A percentile compares a stretch with the other conserved stretches of the same genome.
Conservation (phyloP, 1,140 invertebrate genomes). For the Drosophila nikananu region DNA sequence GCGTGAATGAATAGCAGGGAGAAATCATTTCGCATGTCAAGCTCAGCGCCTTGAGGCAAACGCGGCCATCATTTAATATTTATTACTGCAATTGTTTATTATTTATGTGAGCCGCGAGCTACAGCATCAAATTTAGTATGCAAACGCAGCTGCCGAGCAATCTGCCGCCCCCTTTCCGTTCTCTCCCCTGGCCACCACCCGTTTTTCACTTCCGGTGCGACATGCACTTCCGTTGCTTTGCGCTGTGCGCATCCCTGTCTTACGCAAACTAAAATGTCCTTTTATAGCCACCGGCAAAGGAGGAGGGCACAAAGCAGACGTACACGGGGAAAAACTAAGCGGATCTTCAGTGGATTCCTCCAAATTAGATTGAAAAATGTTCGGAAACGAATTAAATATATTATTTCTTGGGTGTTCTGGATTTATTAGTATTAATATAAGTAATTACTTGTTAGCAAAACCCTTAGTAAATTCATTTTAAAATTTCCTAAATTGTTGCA, state of each 20-base stretch:
- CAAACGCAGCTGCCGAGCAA: slow-evolving; percentile 58
- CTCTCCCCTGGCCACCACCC: not conserved
- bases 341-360: not conserved
- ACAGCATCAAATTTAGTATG: slow-evolving; percentile 69
- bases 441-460: not conserved
- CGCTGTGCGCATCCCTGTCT: slow-evolving; percentile 50
- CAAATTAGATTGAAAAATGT: not conserved
- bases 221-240: slow-evolving; percentile 79
- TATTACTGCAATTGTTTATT: slow-evolving; percentile 62
- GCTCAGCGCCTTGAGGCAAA: slow-evolving; percentile 33
- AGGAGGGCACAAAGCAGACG: slow-evolving; percentile 36
- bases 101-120: slow-evolving; percentile 64
- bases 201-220: slow-evolving; percentile 65
- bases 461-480: no score
- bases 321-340: slow-evolving; percentile 25
- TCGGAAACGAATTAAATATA: no score
- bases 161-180: slow-evolving; percentile 5
- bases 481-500: no score
- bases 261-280: slow-evolving; percentile 53
- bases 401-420: not conserved
- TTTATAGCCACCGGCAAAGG: slow-evolving; percentile 37
- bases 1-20: slow-evolving; percentile 3
- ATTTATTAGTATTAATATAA: not conserved
- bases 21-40: slow-evolving; percentile 35
- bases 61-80: slow-evolving; percentile 64